Percentiles rank a stretch among this genome's conserved stretches.
phyloP scores from a whole-genome alignment of 2,113 vertebrate genomes.

The rat (Rattus norvegicus) region GRCr8 NC_086023.1:45548501-45549000 shows the following conservation, averaged over 20 bases:
- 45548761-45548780: neutral
- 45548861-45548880: constrained; percentile 45
- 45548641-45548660: neutral
- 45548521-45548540: neutral
- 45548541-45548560: neutral
- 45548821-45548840: neutral
- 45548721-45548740: neutral
- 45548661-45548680: neutral
- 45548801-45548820: neutral
- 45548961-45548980: constrained; percentile 33
- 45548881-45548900: neutral
- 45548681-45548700: neutral
- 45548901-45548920: neutral
- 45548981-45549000: constrained; percentile 47
- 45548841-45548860: neutral
- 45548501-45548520: neutral
- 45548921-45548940: neutral
- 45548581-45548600: neutral
- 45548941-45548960: neutral
- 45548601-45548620: neutral
- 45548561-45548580: neutral
- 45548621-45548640: neutral
- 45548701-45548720: neutral
- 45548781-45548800: neutral
- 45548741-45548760: too few species aligned